Percentiles rank a stretch among this genome's conserved stretches.
Conservation (phyloP, 2,113 vertebrate genomes). For the Agelaius tricolor region DNA sequence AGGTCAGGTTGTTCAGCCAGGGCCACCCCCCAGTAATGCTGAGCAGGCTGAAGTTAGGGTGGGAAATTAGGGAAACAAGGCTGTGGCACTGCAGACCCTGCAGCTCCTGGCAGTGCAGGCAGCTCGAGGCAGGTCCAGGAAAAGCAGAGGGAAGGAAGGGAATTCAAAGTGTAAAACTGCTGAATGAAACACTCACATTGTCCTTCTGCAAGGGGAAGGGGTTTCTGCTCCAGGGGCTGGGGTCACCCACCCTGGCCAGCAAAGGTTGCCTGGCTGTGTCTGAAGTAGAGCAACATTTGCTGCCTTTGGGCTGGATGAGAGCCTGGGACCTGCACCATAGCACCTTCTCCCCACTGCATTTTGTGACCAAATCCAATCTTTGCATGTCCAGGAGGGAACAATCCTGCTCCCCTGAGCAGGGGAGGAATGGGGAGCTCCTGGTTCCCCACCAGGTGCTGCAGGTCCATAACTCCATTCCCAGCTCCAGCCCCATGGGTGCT, state of each 20-base stretch:
- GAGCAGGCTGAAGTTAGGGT: fast-evolving
- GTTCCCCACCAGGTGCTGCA: background rate
- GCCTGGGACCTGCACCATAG: background rate
- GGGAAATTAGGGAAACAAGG: background rate
- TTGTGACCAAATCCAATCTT: background rate
- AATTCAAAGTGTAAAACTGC: background rate
- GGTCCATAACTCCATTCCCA: background rate
- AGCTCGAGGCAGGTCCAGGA: background rate
- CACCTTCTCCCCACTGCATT: fast-evolving
- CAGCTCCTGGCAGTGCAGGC: background rate
- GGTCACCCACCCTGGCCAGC: background rate
- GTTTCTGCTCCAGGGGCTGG: background rate
- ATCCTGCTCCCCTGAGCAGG: background rate
- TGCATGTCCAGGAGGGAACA: background rate
- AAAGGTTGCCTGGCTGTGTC: background rate
- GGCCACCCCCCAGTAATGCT: background rate
- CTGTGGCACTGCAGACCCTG: background rate
- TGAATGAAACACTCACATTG: fast-evolving
- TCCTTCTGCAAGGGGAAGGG: background rate
- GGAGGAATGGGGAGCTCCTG: background rate
- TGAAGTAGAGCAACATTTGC: background rate
- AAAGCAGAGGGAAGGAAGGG: background rate
- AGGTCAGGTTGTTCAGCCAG: background rate
- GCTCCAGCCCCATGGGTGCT: background rate
- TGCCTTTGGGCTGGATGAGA: background rate